A percentile compares a stretch with the other conserved stretches of the same genome.
These are phyloP conservation scores for Yponomeuta malinellus DNA, from an alignment of 2,888 invertebrate genomes.

Conservation along the genomic window DNA sequence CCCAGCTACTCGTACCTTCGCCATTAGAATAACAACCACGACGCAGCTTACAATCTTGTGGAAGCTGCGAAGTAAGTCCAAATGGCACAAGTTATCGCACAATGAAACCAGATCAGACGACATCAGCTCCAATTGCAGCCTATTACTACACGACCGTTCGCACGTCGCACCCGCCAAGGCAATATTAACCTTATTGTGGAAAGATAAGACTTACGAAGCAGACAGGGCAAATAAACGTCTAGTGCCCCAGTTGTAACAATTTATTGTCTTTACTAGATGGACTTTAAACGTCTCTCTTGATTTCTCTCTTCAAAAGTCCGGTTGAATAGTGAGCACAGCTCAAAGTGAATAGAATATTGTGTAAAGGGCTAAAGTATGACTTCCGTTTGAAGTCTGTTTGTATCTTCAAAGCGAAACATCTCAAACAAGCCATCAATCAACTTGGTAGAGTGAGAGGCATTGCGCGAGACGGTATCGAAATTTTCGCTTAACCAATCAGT, in stretches of 20 bases:
- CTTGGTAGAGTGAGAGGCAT: neutral
- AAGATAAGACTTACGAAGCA: neutral
- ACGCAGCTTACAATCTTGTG: neutral
- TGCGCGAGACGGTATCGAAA: neutral
- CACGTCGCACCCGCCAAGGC: neutral
- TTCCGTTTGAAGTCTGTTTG: neutral
- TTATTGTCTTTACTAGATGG: slow-evolving; percentile 10
- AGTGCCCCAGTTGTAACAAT: slow-evolving; percentile 1
- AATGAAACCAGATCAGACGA: neutral
- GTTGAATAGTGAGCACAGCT: neutral
- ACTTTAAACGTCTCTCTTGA: slow-evolving; percentile 9
- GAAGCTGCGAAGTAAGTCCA: neutral
- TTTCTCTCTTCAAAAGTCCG: neutral
- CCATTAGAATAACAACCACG: too few relatives aligned
- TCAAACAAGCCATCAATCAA: neutral
- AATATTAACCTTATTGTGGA: neutral
- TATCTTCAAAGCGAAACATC: neutral
- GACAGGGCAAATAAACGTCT: neutral
- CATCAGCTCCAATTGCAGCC: slow-evolving; percentile 2
- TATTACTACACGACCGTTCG: neutral
- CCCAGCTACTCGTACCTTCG: too few relatives aligned
- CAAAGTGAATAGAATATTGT: neutral
- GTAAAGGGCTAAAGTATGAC: neutral
- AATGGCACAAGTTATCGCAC: neutral
- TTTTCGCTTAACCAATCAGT: neutral